A percentile compares a stretch with the other conserved stretches of the same genome.
phyloP scores from a whole-genome alignment of 2,888 invertebrate species.

The Polydrusus cervinus region DNA sequence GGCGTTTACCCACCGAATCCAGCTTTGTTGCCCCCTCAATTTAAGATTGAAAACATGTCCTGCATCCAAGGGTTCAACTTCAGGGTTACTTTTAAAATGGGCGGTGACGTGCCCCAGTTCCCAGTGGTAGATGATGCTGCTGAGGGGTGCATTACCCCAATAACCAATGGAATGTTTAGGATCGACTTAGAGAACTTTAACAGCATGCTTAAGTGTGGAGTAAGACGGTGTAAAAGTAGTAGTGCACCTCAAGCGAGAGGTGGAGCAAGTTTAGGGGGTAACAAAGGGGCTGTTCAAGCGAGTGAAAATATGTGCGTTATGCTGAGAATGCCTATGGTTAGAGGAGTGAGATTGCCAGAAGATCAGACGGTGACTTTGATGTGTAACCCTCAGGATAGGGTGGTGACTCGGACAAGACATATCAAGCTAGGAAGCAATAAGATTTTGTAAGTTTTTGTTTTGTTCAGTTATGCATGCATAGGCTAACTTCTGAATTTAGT shows the following conservation, averaged over 20 bases:
- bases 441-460: conserved; percentile 53
- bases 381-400: conserved; percentile 74
- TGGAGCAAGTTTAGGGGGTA: background rate
- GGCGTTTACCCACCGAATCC: conserved; percentile 35
- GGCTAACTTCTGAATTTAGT: no score
- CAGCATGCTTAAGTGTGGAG: conserved; percentile 74
- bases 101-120: conserved; percentile 12
- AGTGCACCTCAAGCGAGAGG: conserved; percentile 4
- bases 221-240: conserved; percentile 69
- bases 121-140: conserved; percentile 66
- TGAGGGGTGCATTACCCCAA: conserved; percentile 59
- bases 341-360: conserved; percentile 73
- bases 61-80: conserved; percentile 67
- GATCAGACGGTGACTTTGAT: conserved; percentile 74
- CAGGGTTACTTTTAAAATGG: conserved; percentile 62
- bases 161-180: conserved; percentile 63
- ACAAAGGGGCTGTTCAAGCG: conserved; percentile 7
- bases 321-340: conserved; percentile 74
- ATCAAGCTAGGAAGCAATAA: conserved; percentile 63
- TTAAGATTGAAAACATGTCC: conserved; percentile 66
- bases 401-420: conserved; percentile 72
- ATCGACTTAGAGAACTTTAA: conserved; percentile 70
- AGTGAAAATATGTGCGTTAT: conserved; percentile 73
- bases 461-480: no score
- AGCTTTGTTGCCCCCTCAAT: conserved; percentile 43